Evolutionary conservation across 2,888 invertebrate species (phyloP).

Genomic region (Thymelicus sylvestris): DNA sequence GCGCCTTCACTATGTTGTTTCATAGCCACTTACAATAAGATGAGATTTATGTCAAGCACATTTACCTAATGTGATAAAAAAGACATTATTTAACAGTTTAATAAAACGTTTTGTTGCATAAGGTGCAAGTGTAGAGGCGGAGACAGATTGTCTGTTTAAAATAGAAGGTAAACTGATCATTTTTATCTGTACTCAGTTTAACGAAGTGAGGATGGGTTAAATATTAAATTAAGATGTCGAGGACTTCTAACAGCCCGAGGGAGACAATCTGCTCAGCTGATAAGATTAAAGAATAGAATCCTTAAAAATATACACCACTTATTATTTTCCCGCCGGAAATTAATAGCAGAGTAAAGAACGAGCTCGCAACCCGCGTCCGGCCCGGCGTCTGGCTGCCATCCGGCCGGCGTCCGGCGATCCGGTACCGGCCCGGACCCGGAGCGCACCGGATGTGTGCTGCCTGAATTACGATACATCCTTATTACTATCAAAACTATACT

Average conservation of each 20-base stretch:
- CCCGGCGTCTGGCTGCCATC: background rate
- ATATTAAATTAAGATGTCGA: background rate
- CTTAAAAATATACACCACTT: slow-evolving; percentile 22
- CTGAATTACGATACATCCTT: background rate
- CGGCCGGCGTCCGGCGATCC: background rate
- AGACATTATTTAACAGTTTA: too few relatives aligned
- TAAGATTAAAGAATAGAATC: slow-evolving; percentile 7
- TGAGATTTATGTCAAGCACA: too few relatives aligned
- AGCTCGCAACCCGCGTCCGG: background rate
- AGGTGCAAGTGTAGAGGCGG: too few relatives aligned
- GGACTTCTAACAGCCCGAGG: background rate
- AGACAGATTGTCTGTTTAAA: too few relatives aligned
- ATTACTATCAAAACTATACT: background rate
- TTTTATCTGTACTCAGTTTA: too few relatives aligned
- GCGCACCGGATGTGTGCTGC: background rate
- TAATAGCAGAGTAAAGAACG: slow-evolving; percentile 8
- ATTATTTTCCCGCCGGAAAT: slow-evolving; percentile 9
- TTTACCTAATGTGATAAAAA: too few relatives aligned
- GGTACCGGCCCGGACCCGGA: background rate
- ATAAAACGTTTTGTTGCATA: too few relatives aligned
- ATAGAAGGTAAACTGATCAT: too few relatives aligned
- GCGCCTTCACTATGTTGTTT: too few relatives aligned
- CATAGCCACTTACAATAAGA: too few relatives aligned
- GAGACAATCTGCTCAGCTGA: background rate
- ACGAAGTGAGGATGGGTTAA: too few relatives aligned